These are phyloP conservation scores for Cladorhizidae sp. DNA, from an alignment of 37 sponge, comb jelly and placozoan species.

Conservation along the genomic window DNA sequence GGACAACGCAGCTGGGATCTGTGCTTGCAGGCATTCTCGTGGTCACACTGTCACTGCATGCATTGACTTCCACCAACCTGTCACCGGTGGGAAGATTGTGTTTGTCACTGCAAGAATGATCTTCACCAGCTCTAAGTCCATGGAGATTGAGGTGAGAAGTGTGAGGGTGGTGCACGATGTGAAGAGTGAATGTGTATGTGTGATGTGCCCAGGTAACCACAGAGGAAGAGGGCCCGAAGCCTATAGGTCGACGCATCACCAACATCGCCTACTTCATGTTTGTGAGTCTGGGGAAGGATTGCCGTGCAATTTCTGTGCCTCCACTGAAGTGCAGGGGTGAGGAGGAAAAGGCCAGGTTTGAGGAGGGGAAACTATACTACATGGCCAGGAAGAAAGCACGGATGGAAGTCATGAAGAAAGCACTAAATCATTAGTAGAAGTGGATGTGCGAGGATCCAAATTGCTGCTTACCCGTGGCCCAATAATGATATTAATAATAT, in stretches of 20 bases:
- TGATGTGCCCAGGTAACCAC: constrained; percentile 22
- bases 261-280: constrained; percentile 86
- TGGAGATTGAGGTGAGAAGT: constrained; percentile 68
- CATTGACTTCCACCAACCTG: constrained; percentile 78
- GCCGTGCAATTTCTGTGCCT: constrained; percentile 45
- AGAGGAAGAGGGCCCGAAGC: constrained; percentile 55
- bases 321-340: constrained; percentile 48
- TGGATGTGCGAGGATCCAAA: too few species aligned
- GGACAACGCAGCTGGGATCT: constrained; percentile 83
- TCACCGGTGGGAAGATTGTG: constrained; percentile 74
- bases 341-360: constrained; percentile 57
- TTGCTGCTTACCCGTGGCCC: too few species aligned
- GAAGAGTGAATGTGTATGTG: background rate
- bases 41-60: constrained; percentile 77
- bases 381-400: constrained; percentile 52
- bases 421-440: background rate
- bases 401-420: constrained; percentile 9
- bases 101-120: constrained; percentile 69
- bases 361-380: constrained; percentile 54
- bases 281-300: constrained; percentile 71
- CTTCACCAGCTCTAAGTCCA: constrained; percentile 69
- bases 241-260: constrained; percentile 48
- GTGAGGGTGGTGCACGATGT: too few species aligned
- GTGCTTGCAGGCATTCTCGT: constrained; percentile 72
- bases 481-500: too few species aligned